Conservation (phyloP, 2,888 invertebrate species). For the Lasius fuliginosus region DNA sequence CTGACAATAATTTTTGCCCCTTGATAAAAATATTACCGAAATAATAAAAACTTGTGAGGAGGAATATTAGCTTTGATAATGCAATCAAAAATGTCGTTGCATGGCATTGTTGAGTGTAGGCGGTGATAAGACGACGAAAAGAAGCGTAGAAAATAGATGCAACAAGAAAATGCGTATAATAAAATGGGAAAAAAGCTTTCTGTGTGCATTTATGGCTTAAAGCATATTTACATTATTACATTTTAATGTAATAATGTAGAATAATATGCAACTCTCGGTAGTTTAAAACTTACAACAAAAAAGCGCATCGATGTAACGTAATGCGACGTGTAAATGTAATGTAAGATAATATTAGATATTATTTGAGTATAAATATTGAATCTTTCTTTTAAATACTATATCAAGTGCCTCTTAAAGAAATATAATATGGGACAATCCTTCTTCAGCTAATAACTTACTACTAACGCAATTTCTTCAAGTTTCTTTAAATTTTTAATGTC, state of each 20-base stretch:
- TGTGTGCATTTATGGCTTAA: not conserved
- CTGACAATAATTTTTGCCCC: not conserved
- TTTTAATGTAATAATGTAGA: not conserved
- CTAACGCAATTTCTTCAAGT: not conserved
- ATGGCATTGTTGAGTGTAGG: not conserved
- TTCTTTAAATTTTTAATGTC: not conserved
- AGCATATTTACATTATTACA: too few relatives aligned
- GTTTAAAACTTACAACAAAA: not conserved
- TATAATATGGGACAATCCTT: not conserved
- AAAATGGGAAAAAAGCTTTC: not conserved
- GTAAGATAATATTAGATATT: not conserved
- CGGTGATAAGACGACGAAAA: not conserved
- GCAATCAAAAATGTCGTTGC: not conserved
- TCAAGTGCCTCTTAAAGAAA: not conserved
- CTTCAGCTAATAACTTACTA: not conserved
- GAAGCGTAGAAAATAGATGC: conserved; percentile 6
- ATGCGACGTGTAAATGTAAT: not conserved
- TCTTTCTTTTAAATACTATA: not conserved
- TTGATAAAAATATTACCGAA: not conserved
- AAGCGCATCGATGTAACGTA: not conserved
- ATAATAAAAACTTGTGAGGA: not conserved
- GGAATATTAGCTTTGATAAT: not conserved
- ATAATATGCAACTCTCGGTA: not conserved
- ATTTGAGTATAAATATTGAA: not conserved
- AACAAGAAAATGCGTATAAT: not conserved